Evolutionary conservation across 2,113 vertebrate genomes (phyloP), one percentile per base, ranked within the genome.

Genomic region (Otocyon megalotis): DNA sequence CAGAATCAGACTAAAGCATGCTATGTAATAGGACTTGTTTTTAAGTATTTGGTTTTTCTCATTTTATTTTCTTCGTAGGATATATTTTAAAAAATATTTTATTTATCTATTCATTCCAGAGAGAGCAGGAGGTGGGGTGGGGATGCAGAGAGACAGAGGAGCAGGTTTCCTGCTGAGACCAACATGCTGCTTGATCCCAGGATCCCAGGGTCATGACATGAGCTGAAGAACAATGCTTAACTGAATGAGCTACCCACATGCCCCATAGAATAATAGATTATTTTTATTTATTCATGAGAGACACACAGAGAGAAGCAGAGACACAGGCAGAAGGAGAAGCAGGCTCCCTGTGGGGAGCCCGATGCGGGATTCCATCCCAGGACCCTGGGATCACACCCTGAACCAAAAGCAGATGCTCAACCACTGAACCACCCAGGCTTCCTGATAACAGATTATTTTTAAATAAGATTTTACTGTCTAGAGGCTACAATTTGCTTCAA

Each of bases 381-480:
- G 17, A 35, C 20, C 8, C 32, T 20, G 16, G 32, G 17, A 20
- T 69, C 8, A 35, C 19, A 17, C n/a, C 16, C n/a, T 16, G 65
- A 69, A 17, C 1, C 35, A 17, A 69, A 35, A 17, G 17, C 8
- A 35, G 67, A 35, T 10, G 32, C 32, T 69, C 35, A 69, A 69
- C 67, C 4, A 69, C 67, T 20, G 17, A 19, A n/a, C 67, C 32
- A 35, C 67, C 32, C 67, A 69, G 43, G 43, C 6, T 7, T 43
- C 43, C 43, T 43, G 32, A 35, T 35, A 67, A 74, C 63, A 88
- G 22, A 56, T 82, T 80, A n/a, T 93, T 94, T 35, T 72, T 37
- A 93, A 95, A 92, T 89, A 56, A 88, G 8, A 1, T 77, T 93
- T 89, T 60, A 93, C 54, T 77, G 58, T 71, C 17, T 88, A 86